Base-by-base conservation (phyloP, 2,888 invertebrate genomes). In the Caenorhabditis virilis region DNA sequence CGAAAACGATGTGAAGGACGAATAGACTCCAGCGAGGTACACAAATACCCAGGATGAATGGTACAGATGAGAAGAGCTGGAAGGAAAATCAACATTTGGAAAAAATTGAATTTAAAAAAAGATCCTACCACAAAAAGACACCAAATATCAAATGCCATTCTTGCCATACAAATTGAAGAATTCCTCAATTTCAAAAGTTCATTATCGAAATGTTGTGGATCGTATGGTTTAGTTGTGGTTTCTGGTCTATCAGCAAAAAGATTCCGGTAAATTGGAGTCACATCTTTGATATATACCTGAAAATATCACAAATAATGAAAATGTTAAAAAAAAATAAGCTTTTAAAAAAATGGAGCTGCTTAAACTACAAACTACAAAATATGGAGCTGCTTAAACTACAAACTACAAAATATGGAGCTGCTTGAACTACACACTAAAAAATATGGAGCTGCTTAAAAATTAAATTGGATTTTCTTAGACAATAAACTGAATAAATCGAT, bases 81-180 rank as follows among this genome's bases (percentile, higher is more conserved):
- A 68, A 53, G 33, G n/a, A n/a, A n/a, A n/a, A 46, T 22, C 25
- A 16, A n/a, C n/a, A 22, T 18, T 9, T 25, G 26, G 22, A 16
- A 2, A 4, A 26, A 11, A 26, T 22, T 0, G 1, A 30, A 13
- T n/a, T 38, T 4, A 11, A 5, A 15, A 45, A 20, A 18, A 13
- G 1, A 26, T 56, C 43, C 26, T n/a, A 66, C 64, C 64, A 66
- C 56, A 33, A 61, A 58, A 25, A 59, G 56, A 33, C 66, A 69
- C 72, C 72, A 72, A 2, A 66, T 52, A 50, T 72, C 69, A 53
- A 72, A 72, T 6, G 68, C 55, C 52, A 65, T 63, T 18, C 72
- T 42, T 2, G 66, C 58, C 11, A 72, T 43, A 22, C 72, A 72
- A 1, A 60, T 43, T 9, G 69, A 58, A 16, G 69, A 69, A 11